Conservation (phyloP, 2,888 invertebrate genomes). For the Netelia inedita region DNA sequence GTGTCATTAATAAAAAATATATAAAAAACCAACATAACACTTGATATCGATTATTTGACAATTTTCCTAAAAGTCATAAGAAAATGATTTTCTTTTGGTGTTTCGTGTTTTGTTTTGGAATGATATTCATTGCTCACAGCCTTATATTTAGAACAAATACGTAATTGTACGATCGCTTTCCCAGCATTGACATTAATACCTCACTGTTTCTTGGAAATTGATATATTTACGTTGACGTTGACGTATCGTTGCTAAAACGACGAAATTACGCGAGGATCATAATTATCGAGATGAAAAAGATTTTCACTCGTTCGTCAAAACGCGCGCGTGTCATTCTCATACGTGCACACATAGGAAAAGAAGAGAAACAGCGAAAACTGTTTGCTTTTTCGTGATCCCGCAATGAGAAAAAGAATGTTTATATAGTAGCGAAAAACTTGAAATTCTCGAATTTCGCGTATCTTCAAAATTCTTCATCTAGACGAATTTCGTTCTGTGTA, state of each 20-base stretch:
- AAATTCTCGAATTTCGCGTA: not conserved
- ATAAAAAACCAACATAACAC: no score
- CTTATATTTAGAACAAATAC: not conserved
- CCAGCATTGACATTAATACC: slow-evolving; percentile 16
- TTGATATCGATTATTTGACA: no score
- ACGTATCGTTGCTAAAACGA: not conserved
- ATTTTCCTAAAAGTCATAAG: no score
- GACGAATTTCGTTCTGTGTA: no score
- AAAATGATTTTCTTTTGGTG: no score
- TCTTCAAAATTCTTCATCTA: no score
- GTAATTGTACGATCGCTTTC: slow-evolving; percentile 15
- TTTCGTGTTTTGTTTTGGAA: not conserved
- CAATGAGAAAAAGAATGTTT: no score
- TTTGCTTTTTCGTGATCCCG: no score
- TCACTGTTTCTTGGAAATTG: not conserved
- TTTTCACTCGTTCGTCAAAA: slow-evolving; percentile 1
- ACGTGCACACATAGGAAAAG: no score
- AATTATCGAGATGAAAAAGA: slow-evolving; percentile 12
- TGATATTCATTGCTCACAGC: not conserved
- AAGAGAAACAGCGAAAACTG: no score
- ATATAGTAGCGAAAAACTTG: no score
- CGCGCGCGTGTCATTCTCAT: not conserved
- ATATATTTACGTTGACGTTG: slow-evolving; percentile 14
- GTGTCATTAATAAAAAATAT: no score
- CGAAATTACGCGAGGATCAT: slow-evolving; percentile 18